Base-by-base conservation (phyloP, 1,140 invertebrate species). In the Andrena cerasifolii region DNA sequence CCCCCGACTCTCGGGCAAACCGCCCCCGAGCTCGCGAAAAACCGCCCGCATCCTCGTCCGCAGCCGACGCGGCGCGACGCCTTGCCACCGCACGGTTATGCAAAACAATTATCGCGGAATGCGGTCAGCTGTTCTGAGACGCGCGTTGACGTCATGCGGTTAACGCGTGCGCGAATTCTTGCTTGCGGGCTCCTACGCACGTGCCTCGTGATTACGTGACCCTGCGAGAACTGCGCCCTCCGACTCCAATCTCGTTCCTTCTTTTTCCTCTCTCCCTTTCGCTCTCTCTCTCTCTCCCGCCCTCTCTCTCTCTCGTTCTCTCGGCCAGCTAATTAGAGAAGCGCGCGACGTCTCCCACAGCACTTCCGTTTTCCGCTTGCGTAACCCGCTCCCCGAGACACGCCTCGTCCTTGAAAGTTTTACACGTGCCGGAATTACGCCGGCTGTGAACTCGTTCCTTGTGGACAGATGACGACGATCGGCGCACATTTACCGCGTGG, bases 81-180 rank as follows among this genome's bases (percentile, higher is more conserved):
- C 81, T 85, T 83, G 82, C 87, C 85, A 71, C 63, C 80, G 36
- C 73, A 75, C 90, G 87, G 90, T 91, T 91, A 92, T 92, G 90
- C 90, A 91, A 92, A 92, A 90, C 88, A 92, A 92, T 92, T 92
- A 92, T 92, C 84, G 85, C 83, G 90, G 91, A 92, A 92, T 92
- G 91, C 91, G 91, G 91, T 90, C 91, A 92, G 88, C 90, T 91
- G 91, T 91, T 91, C 87, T 85, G 89, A 91, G 88, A 88, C 83
- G 80, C 79, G 74, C 78, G 78, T 76, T 91, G 90, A 92, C 90
- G 90, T 92, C 89, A 92, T 67, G 75, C 76, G 71, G 62, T 81
- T 78, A 71, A 81, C 66, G 75, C 67, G 76, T 63, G 79, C 61
- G 79, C 71, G 71, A 68, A 68, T 74, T 83, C 72, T 80, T 59